Conservation (phyloP, 2,888 invertebrate species). For the Habroteleia sp. region DNA sequence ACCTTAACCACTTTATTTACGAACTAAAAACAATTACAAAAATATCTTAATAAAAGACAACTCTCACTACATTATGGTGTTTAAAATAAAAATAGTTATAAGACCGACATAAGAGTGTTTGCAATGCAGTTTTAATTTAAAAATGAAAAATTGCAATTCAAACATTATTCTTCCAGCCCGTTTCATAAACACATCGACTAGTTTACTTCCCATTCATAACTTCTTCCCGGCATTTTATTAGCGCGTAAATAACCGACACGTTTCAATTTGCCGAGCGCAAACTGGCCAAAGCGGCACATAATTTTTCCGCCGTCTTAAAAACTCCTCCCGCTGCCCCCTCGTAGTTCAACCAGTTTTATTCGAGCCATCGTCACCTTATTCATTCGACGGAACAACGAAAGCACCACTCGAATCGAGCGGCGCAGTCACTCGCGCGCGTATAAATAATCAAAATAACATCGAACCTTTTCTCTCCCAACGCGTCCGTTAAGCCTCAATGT, state of each 20-base stretch:
- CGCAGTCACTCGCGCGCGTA: constrained; percentile 14
- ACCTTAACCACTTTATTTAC: too few relatives aligned
- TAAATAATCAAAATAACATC: constrained; percentile 36
- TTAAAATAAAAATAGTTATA: too few relatives aligned
- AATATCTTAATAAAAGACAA: too few relatives aligned
- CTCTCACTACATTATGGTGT: too few relatives aligned
- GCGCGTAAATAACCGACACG: constrained; percentile 26
- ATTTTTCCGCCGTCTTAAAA: constrained; percentile 21
- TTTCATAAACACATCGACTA: too few relatives aligned
- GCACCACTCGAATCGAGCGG: constrained; percentile 3
- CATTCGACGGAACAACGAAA: constrained; percentile 24
- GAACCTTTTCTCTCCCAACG: constrained; percentile 19
- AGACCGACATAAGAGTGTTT: too few relatives aligned
- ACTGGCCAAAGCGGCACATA: constrained; percentile 22
- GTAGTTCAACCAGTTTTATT: constrained; percentile 20
- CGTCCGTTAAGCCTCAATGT: constrained; percentile 33
- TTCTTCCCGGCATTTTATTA: constrained; percentile 6
- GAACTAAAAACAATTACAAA: too few relatives aligned
- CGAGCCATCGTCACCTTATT: constrained; percentile 31
- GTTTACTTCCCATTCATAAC: background rate
- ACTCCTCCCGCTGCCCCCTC: background rate
- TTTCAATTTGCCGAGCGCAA: constrained; percentile 29
- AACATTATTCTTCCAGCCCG: too few relatives aligned
- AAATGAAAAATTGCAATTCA: too few relatives aligned
- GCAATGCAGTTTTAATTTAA: too few relatives aligned